These are phyloP conservation scores for Xiphias gladius DNA, from an alignment of 2,113 vertebrate genomes.

Conservation along the genomic window DNA sequence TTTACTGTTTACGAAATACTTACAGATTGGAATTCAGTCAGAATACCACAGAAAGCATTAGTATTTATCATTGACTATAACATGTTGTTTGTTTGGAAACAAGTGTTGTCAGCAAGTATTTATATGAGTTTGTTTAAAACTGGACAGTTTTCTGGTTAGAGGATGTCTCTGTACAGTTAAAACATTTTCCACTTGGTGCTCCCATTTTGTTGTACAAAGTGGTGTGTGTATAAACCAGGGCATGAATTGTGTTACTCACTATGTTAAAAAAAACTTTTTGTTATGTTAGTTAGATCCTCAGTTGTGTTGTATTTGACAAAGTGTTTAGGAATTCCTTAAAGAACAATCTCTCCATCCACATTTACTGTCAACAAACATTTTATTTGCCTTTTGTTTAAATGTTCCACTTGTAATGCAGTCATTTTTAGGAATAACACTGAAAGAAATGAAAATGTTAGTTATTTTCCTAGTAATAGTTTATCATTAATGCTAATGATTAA, in stretches of 20 bases:
- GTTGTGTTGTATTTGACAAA: slow-evolving; percentile 8
- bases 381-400: background rate
- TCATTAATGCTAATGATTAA: background rate
- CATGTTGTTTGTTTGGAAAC: background rate
- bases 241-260: background rate
- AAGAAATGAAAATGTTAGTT: background rate
- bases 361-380: slow-evolving; percentile 29
- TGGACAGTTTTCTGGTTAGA: background rate
- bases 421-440: background rate
- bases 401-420: background rate
- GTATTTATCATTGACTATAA: background rate
- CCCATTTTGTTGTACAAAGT: slow-evolving; percentile 3
- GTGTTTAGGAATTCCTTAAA: background rate
- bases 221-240: background rate
- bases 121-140: background rate
- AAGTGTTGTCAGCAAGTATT: background rate
- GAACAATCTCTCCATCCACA: slow-evolving; percentile 1
- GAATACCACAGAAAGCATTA: background rate
- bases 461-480: background rate
- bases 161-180: background rate
- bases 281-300: slow-evolving; percentile 2
- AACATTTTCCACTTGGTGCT: background rate
- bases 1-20: background rate
- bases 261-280: background rate
- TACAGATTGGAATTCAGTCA: background rate